Percentiles rank a stretch among this genome's conserved stretches.
These are phyloP conservation scores for Penaeus chinensis DNA, from an alignment of 1,140 invertebrate species.

Conservation along the genomic window DNA sequence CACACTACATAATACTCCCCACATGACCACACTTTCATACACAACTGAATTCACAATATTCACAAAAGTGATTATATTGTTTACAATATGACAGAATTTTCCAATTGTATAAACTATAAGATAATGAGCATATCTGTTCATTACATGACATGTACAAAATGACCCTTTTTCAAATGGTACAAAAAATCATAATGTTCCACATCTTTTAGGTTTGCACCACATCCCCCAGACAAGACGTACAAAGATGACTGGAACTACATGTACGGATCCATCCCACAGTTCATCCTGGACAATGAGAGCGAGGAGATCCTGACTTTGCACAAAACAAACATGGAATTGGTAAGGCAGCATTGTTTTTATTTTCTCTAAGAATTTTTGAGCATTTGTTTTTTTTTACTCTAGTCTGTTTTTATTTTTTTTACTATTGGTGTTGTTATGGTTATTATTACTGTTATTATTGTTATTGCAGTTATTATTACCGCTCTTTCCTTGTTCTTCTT, in stretches of 20 bases:
- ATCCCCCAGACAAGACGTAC: constrained; percentile 62
- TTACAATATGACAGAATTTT: no score
- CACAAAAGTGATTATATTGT: no score
- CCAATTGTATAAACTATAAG: no score
- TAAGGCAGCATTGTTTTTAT: constrained; percentile 68
- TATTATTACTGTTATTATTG: no score
- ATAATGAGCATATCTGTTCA: no score
- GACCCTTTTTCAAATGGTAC: background rate
- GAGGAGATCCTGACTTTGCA: constrained; percentile 83
- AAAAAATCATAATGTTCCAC: no score
- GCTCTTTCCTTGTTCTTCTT: no score
- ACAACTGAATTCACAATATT: no score
- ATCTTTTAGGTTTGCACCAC: constrained; percentile 38
- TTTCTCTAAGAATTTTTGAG: background rate
- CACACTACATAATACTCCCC: no score
- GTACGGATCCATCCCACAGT: constrained; percentile 84
- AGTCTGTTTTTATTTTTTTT: background rate
- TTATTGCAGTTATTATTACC: no score
- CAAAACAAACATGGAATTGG: constrained; percentile 79
- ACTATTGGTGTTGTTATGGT: no score
- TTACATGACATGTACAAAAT: background rate
- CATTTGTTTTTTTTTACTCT: background rate
- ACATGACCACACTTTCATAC: no score
- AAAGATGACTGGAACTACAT: constrained; percentile 71
- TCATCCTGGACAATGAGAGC: constrained; percentile 84